Evolutionary conservation across 2,888 invertebrate species (phyloP), one percentile per base, ranked within the genome.

Genomic region (Opisthograptis luteolata): DNA sequence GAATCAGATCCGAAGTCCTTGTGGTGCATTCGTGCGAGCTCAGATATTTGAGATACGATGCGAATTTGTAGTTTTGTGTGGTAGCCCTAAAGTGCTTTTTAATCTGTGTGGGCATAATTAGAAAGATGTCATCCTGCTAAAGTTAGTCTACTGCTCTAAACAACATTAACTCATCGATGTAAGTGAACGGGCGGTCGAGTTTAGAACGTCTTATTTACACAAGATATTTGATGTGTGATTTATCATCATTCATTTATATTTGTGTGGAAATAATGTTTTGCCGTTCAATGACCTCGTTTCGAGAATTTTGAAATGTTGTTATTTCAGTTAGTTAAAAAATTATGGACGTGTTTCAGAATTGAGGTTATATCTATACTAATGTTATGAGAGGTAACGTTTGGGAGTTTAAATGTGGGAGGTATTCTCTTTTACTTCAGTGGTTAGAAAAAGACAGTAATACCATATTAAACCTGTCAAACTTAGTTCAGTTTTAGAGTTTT

Each of bases 221-320:
- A n/a, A 39, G 39, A 32, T 39, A 32, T 39, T 36, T 39, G 37
- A 45, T 37, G 39, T 39, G 12, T 13, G 39, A 39, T 50, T 47
- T 40, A 37, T 34, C 28, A 37, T n/a, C n/a, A n/a, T n/a, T n/a
- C 9, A 25, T 25, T 25, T 20, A 19, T 19, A 28, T 50, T 34
- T 39, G 31, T 43, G 45, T 25, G 12, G 13, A 27, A 40, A 34
- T 40, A 47, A 47, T 47, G 28, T 19, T 27, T 40, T 34, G 30
- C 17, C 25, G 46, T 40, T 47, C 35, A 17, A 40, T 35, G 27
- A 20, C 27, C 14, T 27, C 34, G 19, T 14, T 32, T 22, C 15
- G 5, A 8, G 7, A 34, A 28, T 22, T 15, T 7, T 7, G 10
- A 3, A 39, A 39, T 27, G 39, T 19, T n/a, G 37, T n/a, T 32